Conservation (phyloP, 1,140 invertebrate species). For the Neelides sp. region DNA sequence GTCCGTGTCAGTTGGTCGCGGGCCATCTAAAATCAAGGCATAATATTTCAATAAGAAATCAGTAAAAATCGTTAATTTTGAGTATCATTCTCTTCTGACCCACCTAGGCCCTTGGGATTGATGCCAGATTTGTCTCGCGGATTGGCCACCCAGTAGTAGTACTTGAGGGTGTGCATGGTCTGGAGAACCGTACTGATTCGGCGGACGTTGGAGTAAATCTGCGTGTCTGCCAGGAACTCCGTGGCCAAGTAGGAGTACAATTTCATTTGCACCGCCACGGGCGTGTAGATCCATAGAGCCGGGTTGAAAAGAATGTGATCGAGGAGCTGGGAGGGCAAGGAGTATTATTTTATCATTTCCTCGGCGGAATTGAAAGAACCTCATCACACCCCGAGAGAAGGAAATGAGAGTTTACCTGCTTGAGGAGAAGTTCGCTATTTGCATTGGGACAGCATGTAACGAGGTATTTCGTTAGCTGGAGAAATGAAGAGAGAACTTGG, state of each 20-base stretch:
- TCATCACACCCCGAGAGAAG: not conserved
- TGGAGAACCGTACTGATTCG: conserved; percentile 93
- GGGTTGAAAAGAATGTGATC: conserved; percentile 99
- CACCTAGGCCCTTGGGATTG: conserved; percentile 83
- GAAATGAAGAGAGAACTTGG: conserved; percentile 81
- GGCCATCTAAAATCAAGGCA: conserved; percentile 57
- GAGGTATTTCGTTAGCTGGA: conserved; percentile 89
- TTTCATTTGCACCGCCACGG: conserved; percentile 85
- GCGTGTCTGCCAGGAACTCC: conserved; percentile 92
- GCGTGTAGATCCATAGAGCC: conserved; percentile 94
- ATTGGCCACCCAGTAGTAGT: conserved; percentile 98
- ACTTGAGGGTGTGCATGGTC: conserved; percentile 95
- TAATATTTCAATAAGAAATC: not conserved
- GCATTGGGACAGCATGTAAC: conserved; percentile 61
- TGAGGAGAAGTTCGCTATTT: conserved; percentile 85
- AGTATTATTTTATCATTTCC: not conserved
- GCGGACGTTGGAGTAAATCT: conserved; percentile 93
- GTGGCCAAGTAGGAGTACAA: conserved; percentile 95
- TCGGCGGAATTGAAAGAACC: not conserved
- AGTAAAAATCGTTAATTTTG: not conserved
- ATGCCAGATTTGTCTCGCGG: conserved; percentile 88
- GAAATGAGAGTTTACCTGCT: conserved; percentile 56
- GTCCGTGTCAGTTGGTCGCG: conserved; percentile 81
- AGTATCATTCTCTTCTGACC: too few relatives aligned
- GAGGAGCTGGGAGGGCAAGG: conserved; percentile 74